Conservation (phyloP, 2,888 invertebrate genomes). For the Mythimna albipuncta region DNA sequence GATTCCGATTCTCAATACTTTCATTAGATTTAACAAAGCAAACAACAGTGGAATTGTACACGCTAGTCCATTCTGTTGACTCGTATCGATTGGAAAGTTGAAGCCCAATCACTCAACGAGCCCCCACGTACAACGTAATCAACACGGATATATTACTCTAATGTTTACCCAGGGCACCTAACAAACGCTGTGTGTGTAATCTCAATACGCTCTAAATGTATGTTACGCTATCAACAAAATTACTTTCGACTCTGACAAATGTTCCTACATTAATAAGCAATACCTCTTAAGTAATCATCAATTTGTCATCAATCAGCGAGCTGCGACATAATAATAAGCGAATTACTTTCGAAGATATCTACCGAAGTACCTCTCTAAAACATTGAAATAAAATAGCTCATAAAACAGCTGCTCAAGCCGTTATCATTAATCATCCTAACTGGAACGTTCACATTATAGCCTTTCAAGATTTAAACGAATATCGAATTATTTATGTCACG, state of each 20-base stretch:
- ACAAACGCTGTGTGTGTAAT: conserved; percentile 42
- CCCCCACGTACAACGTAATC: conserved; percentile 65
- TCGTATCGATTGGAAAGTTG: conserved; percentile 69
- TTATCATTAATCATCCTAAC: conserved; percentile 58
- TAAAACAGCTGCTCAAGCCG: conserved; percentile 34
- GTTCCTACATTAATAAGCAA: conserved; percentile 9
- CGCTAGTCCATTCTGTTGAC: conserved; percentile 61
- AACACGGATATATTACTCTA: conserved; percentile 64
- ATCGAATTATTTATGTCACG: conserved; percentile 63
- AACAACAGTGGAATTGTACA: conserved; percentile 60
- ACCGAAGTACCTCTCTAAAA: conserved; percentile 34
- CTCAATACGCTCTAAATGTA: conserved; percentile 19
- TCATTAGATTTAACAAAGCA: conserved; percentile 64
- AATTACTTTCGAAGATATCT: conserved; percentile 36
- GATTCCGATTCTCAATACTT: conserved; percentile 54
- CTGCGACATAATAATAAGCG: conserved; percentile 22
- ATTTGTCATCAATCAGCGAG: conserved; percentile 37
- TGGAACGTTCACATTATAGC: conserved; percentile 50
- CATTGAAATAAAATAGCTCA: conserved; percentile 40
- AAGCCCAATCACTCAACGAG: conserved; percentile 70
- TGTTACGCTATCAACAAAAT: conserved; percentile 4
- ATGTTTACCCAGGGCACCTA: conserved; percentile 65
- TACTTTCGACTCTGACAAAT: conserved; percentile 26
- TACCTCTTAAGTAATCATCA: conserved; percentile 11
- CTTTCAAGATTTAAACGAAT: conserved; percentile 61